Conservation (phyloP, 2,113 vertebrate genomes). For the Pyrgilauda ruficollis region DNA sequence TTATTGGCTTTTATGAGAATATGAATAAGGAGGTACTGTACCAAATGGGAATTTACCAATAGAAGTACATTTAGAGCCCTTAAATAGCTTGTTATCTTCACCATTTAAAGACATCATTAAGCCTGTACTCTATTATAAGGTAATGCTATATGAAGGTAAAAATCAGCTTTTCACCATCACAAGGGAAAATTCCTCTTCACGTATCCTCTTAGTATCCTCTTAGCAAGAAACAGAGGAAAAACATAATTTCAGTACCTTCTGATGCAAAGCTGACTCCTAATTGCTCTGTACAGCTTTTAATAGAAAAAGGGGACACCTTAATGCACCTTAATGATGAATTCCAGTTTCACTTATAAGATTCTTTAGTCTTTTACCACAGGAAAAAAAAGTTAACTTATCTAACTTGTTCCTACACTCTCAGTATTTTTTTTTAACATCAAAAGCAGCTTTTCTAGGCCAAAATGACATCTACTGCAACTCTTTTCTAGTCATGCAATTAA, state of each 20-base stretch:
- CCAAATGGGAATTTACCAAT: neutral
- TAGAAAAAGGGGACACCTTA: neutral
- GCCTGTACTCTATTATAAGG: neutral
- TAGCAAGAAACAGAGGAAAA: neutral
- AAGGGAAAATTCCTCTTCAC: neutral
- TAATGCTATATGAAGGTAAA: neutral
- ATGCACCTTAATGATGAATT: neutral
- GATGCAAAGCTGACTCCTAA: neutral
- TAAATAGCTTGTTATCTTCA: neutral
- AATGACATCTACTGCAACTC: neutral
- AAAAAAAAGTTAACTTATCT: neutral
- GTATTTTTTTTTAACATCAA: neutral
- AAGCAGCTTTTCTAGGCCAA: neutral
- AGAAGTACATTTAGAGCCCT: neutral
- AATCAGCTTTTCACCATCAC: neutral
- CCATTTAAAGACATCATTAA: neutral
- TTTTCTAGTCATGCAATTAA: neutral
- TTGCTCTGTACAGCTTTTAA: neutral
- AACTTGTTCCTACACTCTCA: neutral
- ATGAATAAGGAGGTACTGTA: neutral
- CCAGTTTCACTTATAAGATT: neutral
- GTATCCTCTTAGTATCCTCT: neutral
- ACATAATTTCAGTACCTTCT: neutral
- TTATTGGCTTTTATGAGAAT: neutral
- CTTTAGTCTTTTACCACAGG: neutral